Evolutionary conservation across 1,140 invertebrate species (phyloP).

Genomic region (Zophobas morio): DNA sequence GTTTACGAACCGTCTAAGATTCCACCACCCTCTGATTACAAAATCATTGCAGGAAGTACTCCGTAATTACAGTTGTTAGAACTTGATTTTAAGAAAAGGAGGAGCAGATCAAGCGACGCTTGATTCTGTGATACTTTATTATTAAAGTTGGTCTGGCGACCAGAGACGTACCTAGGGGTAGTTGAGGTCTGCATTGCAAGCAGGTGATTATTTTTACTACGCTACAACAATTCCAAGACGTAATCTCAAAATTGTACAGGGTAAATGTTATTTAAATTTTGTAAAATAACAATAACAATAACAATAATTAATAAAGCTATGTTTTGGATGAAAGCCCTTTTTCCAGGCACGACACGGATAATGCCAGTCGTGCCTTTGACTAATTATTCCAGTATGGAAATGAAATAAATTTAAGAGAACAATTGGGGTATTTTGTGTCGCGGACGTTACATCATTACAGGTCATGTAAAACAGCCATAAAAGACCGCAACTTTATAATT

Average conservation of each 20-base stretch:
- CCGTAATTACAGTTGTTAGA: slow-evolving; percentile 37
- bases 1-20: slow-evolving; percentile 38
- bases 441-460: slow-evolving; percentile 48
- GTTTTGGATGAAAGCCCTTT: too few species aligned
- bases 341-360: background rate
- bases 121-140: background rate
- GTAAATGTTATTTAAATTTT: too few species aligned
- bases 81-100: slow-evolving; percentile 32
- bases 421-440: slow-evolving; percentile 4
- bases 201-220: too few species aligned
- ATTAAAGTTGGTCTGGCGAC: background rate
- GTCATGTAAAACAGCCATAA: slow-evolving; percentile 49
- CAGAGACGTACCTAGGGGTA: too few species aligned
- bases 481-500: slow-evolving; percentile 47
- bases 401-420: slow-evolving; percentile 25
- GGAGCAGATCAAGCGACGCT: background rate
- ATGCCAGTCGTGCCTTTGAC: background rate
- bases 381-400: slow-evolving; percentile 1
- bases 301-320: too few species aligned
- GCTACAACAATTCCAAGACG: too few species aligned
- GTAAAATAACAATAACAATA: too few species aligned
- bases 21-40: slow-evolving; percentile 42
- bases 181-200: too few species aligned
- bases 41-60: slow-evolving; percentile 42
- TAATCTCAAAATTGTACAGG: too few species aligned